Base-by-base conservation (phyloP, 2,113 vertebrate genomes). In the Lepus timidus region DNA sequence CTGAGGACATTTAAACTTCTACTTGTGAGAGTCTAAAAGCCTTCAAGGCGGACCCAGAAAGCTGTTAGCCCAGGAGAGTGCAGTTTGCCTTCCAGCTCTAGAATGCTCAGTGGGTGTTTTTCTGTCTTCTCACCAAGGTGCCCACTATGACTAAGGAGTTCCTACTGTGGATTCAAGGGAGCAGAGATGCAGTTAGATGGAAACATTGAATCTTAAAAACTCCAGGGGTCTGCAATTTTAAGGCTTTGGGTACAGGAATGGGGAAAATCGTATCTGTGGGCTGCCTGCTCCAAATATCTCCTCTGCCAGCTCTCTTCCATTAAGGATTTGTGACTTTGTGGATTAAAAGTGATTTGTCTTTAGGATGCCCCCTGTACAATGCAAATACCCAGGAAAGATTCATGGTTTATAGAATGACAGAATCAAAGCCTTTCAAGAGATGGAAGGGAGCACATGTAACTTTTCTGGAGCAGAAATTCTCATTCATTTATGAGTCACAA, bases 11-110 rank as follows among this genome's bases (percentile, higher is more conserved):
- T 29, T 51, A 91, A 81, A 92, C 85, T 95, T 87, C 95, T 89
- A 95, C 96, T 97, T 97, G 93, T 90, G 96, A 96, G 79, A 3
- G 3, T 83, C 79, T 78, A 75, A 81, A 39, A 65, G n/a, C 33
- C 61, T 44, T 79, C n/a, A 88, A 92, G 95, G 95, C 86, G 95
- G 94, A 92, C 62, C 80, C 58, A 51, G 0, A 74, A 65, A 93
- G 68, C 90, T 9, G 8, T 36, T 58, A 90, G 64, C 36, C n/a
- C 3, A 82, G 92, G 31, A 73, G 70, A 92, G 83, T 90, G 76
- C 74, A 62, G 0, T 71, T 93, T 76, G 75, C 88, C 29, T 73
- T 95, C 84, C 62, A 80, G 58, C 4, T 93, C 87, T 84, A 86
- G 84, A 33, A 79, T 55, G 76, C 96, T 96, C 93, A 97, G 65